Conservation (phyloP, 2,797 vertebrate species). For the Tapera naevia region DNA sequence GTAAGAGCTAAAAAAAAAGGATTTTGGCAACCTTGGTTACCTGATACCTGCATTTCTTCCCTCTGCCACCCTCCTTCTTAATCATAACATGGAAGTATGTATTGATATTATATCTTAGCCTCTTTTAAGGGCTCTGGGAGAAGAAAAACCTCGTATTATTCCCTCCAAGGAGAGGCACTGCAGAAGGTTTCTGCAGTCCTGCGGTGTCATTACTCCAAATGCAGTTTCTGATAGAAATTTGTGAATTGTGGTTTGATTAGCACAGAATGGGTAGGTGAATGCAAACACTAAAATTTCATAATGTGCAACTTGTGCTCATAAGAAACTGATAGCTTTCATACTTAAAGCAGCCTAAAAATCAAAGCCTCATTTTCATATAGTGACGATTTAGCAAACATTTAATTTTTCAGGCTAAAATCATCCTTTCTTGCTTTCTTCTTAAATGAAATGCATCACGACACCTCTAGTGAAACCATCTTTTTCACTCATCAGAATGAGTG, state of each 20-base stretch:
- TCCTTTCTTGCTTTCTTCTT: not conserved
- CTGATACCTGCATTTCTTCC: not conserved
- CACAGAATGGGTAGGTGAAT: not conserved
- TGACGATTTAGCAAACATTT: not conserved
- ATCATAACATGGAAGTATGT: not conserved
- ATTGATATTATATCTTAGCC: not conserved
- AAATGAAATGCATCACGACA: not conserved
- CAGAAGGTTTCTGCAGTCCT: not conserved
- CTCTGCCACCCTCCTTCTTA: not conserved
- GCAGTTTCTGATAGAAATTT: not conserved
- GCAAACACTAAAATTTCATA: not conserved
- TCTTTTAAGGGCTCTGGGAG: not conserved
- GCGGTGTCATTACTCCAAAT: not conserved
- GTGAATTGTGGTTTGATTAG: not conserved
- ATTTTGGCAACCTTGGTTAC: not conserved
- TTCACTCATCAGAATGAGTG: not conserved
- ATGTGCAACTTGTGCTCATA: not conserved
- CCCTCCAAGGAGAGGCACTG: not conserved
- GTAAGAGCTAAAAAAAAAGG: not conserved
- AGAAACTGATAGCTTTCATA: not conserved
- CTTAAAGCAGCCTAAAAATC: not conserved
- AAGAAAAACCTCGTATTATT: not conserved
- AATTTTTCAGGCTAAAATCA: not conserved
- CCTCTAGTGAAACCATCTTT: not conserved
- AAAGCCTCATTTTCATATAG: not conserved